Evolutionary conservation across 2,888 invertebrate species (phyloP).

Genomic region (Pammene aurita): DNA sequence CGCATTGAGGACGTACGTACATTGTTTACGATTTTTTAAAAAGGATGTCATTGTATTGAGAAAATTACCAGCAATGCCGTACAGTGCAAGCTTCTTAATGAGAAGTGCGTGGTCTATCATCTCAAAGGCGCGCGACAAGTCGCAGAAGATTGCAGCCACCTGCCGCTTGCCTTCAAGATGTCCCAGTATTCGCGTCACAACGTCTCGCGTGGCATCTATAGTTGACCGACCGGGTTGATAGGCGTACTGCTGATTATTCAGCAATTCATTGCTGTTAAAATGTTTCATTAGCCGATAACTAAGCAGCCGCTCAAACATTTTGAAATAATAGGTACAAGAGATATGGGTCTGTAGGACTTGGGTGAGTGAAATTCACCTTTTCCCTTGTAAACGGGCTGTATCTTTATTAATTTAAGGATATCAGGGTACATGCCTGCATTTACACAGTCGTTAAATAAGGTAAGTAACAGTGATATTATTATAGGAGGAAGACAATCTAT

Average conservation of each 20-base stretch:
- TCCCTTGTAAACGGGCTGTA: background rate
- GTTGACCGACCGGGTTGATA: too few relatives aligned
- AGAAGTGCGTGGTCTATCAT: too few relatives aligned
- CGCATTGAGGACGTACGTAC: too few relatives aligned
- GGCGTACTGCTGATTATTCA: background rate
- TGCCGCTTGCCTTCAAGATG: too few relatives aligned
- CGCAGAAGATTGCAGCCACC: too few relatives aligned
- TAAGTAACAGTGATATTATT: background rate
- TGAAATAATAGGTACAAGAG: background rate
- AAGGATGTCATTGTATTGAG: too few relatives aligned
- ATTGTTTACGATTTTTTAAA: too few relatives aligned
- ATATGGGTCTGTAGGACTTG: background rate
- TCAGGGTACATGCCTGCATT: background rate
- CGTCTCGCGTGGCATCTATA: too few relatives aligned
- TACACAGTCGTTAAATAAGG: background rate
- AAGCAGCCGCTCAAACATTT: background rate
- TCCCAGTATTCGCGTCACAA: too few relatives aligned
- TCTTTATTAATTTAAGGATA: background rate
- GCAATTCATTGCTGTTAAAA: background rate
- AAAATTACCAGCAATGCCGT: too few relatives aligned
- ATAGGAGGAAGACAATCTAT: background rate
- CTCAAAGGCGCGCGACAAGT: too few relatives aligned
- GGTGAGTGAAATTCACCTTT: background rate
- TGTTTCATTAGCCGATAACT: background rate
- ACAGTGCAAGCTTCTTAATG: too few relatives aligned